A percentile compares a stretch with the other conserved stretches of the same genome.
Conservation (phyloP, 2,888 invertebrate species). For the Nomada hirtipes region DNA sequence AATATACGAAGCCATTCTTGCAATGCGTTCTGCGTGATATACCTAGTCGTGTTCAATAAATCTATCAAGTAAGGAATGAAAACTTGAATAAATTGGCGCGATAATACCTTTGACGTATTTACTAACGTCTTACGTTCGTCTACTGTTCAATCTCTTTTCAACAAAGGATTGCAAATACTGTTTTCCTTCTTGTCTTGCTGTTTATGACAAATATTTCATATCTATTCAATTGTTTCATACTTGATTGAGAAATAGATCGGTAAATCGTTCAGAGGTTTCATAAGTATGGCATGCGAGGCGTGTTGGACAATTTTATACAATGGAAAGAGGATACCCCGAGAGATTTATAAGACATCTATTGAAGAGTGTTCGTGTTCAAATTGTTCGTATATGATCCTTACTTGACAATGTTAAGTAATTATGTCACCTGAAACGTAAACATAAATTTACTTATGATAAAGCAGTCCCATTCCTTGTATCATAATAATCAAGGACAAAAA, state of each 20-base stretch:
- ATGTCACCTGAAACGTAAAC: too few relatives aligned
- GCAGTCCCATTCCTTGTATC: too few relatives aligned
- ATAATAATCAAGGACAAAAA: too few relatives aligned
- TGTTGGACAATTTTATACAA: background rate
- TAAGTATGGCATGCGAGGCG: background rate
- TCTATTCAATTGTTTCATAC: background rate
- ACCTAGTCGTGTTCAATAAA: conserved; percentile 4
- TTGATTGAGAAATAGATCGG: too few relatives aligned
- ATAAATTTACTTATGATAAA: too few relatives aligned
- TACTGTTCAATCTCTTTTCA: too few relatives aligned
- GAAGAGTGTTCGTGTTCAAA: background rate
- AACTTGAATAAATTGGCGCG: background rate
- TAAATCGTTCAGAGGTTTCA: background rate
- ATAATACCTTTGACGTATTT: background rate
- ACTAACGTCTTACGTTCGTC: background rate
- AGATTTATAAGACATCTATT: background rate
- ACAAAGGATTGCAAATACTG: background rate
- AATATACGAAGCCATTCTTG: conserved; percentile 6
- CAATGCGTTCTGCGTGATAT: conserved; percentile 5
- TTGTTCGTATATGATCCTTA: too few relatives aligned
- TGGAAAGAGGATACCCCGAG: background rate
- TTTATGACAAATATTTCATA: background rate
- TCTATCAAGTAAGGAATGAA: background rate
- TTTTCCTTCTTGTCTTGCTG: background rate
- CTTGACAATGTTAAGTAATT: too few relatives aligned